Conservation (phyloP, 2,113 vertebrate genomes). For the Addax nasomaculatus region DNA sequence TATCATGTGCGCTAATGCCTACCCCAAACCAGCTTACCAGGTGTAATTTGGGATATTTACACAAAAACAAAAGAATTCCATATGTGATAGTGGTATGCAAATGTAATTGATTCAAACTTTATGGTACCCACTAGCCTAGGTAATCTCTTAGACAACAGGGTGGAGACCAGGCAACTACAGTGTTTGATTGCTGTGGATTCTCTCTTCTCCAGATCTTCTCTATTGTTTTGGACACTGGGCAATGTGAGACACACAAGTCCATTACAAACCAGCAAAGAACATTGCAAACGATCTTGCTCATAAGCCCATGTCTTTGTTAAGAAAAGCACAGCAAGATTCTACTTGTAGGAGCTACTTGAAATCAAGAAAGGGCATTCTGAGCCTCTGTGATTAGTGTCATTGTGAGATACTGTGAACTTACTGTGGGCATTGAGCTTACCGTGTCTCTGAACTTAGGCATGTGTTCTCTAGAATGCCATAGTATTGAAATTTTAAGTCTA, state of each 20-base stretch:
- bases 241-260: background rate
- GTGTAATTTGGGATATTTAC: background rate
- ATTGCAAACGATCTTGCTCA: background rate
- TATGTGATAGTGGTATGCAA: background rate
- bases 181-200: background rate
- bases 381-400: background rate
- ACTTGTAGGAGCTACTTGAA: background rate
- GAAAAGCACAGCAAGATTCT: background rate
- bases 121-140: background rate
- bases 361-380: background rate
- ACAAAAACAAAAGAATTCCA: slow-evolving; percentile 9
- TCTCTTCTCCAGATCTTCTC: background rate
- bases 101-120: background rate
- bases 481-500: background rate
- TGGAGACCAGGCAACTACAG: background rate
- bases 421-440: background rate
- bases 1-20: background rate
- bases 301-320: background rate
- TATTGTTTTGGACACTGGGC: background rate
- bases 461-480: slow-evolving; percentile 25
- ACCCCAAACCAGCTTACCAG: background rate
- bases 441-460: background rate
- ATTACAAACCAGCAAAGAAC: background rate
- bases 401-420: background rate
- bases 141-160: background rate